These are phyloP conservation scores for Istiophorus platypterus DNA, from an alignment of 2,113 vertebrate species.

Conservation along the genomic window DNA sequence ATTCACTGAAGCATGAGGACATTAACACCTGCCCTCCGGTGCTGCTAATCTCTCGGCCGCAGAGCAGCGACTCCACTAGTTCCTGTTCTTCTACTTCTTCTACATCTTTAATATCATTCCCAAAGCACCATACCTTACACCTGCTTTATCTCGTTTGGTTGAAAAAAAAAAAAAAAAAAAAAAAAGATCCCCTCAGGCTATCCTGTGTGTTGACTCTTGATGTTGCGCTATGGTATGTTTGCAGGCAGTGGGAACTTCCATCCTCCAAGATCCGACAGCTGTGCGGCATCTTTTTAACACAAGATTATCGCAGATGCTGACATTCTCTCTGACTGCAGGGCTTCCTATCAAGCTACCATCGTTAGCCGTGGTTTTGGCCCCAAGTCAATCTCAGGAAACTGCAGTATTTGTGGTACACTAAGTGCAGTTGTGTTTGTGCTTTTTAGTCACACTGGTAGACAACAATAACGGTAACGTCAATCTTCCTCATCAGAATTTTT, in stretches of 20 bases:
- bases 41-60: slow-evolving; percentile 17
- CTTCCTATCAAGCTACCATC: not conserved
- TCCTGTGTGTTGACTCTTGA: not conserved
- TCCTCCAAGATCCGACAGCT: not conserved
- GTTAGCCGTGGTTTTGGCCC: not conserved
- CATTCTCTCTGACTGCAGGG: too few species aligned
- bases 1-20: slow-evolving; percentile 12
- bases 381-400: too few species aligned
- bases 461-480: not conserved
- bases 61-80: slow-evolving; percentile 7
- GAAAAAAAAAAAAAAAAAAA: not conserved
- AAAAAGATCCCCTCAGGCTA: not conserved
- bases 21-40: not conserved
- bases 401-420: too few species aligned
- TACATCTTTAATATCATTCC: not conserved
- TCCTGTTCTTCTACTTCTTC: slow-evolving; percentile 1
- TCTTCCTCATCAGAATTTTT: not conserved
- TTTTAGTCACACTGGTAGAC: not conserved
- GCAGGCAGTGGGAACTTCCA: not conserved
- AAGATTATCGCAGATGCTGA: not conserved
- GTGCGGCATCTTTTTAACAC: not conserved
- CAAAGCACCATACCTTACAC: not conserved
- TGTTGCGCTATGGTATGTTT: not conserved
- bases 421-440: not conserved
- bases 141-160: not conserved